Conservation (phyloP, 2,113 vertebrate species). For the Epinephelus moara region DNA sequence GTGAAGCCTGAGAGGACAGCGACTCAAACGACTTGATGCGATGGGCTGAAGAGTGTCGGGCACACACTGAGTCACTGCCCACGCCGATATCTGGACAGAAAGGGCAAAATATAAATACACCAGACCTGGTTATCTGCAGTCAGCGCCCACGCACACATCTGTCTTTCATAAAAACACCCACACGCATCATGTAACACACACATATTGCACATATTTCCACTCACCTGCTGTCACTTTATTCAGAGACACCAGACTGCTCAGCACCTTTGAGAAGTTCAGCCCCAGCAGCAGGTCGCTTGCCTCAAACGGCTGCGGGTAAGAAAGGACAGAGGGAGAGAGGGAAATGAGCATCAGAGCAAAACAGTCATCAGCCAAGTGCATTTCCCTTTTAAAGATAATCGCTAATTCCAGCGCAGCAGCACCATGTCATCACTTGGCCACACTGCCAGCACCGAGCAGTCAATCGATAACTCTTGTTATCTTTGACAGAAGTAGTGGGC, state of each 20-base stretch:
- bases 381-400: conserved; percentile 27
- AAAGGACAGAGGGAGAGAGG: conserved; percentile 4
- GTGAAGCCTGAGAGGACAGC: conserved; percentile 91
- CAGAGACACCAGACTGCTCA: conserved; percentile 94
- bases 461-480: conserved; percentile 53
- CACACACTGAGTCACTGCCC: conserved; percentile 95
- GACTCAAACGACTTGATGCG: conserved; percentile 98
- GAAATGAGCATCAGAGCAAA: not conserved
- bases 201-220: conserved; percentile 49
- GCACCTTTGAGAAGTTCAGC: conserved; percentile 96
- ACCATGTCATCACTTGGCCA: conserved; percentile 39
- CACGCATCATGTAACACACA: not conserved
- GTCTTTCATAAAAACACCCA: conserved; percentile 34
- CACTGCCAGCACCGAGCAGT: conserved; percentile 7
- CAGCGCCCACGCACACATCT: conserved; percentile 20
- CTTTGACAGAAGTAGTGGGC: conserved; percentile 15
- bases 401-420: conserved; percentile 25
- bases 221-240: conserved; percentile 99
- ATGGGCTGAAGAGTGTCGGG: conserved; percentile 91
- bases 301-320: conserved; percentile 92
- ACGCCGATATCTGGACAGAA: conserved; percentile 93
- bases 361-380: not conserved
- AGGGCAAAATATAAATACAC: conserved; percentile 51
- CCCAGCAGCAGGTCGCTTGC: conserved; percentile 97
- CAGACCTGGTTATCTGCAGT: conserved; percentile 26